Conservation (phyloP, 2,797 vertebrate genomes). For the Alosa sapidissima region DNA sequence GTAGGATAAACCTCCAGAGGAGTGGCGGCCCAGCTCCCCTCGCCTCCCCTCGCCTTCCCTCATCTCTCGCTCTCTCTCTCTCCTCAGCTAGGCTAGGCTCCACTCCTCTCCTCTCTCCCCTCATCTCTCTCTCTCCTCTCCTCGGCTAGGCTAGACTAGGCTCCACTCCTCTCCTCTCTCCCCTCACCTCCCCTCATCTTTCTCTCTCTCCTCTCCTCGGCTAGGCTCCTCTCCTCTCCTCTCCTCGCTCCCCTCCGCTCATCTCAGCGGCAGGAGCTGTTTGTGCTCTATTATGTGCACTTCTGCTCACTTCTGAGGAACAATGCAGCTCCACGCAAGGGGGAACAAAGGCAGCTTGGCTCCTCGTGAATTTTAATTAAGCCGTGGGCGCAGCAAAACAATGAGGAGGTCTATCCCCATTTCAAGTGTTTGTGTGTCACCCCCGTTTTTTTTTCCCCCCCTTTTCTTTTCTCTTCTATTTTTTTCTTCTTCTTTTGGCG, state of each 20-base stretch:
- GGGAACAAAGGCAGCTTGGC: slow-evolving; percentile 71
- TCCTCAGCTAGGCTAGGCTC: neutral
- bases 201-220: neutral
- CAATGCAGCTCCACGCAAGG: slow-evolving; percentile 68
- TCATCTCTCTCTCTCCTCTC: slow-evolving; percentile 43
- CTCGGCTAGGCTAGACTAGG: neutral
- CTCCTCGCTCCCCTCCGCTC: neutral
- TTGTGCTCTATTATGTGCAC: slow-evolving; percentile 73
- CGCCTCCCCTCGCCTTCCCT: neutral
- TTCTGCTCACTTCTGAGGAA: slow-evolving; percentile 73
- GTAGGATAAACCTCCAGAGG: slow-evolving; percentile 76
- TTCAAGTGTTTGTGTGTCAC: slow-evolving; percentile 68
- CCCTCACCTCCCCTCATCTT: neutral
- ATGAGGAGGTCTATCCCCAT: slow-evolving; percentile 69
- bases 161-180: neutral
- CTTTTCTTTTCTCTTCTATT: neutral
- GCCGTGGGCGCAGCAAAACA: slow-evolving; percentile 69
- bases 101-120: neutral
- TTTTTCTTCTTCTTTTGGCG: slow-evolving; percentile 19
- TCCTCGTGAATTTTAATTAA: slow-evolving; percentile 76
- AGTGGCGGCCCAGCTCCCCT: slow-evolving; percentile 43
- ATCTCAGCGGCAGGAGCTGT: slow-evolving; percentile 71
- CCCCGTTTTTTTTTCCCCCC: slow-evolving; percentile 41
- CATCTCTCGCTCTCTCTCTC: too few species aligned
- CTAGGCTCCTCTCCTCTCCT: neutral